A percentile compares a stretch with the other conserved stretches of the same genome.
phyloP scores from a whole-genome alignment of 2,888 invertebrate species.

The Luperina nickerlii region DNA sequence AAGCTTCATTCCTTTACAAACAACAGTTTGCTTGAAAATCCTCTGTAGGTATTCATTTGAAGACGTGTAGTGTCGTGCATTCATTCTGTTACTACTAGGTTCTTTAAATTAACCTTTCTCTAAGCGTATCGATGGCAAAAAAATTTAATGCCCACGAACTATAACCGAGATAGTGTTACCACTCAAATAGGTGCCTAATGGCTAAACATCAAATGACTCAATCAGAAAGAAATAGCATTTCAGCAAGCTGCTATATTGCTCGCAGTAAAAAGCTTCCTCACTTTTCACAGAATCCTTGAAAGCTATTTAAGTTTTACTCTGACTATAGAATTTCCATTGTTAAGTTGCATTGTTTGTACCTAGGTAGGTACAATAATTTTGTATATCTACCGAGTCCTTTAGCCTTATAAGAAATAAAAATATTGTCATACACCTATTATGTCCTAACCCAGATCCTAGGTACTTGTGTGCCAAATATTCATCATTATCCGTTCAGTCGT shows the following conservation, averaged over 20 bases:
- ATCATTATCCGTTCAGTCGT: too few species aligned
- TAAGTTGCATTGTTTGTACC: not conserved
- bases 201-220: not conserved
- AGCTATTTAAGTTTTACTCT: slow-evolving; percentile 15
- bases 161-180: too few species aligned
- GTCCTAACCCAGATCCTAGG: too few species aligned
- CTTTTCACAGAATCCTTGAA: slow-evolving; percentile 13
- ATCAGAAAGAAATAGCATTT: slow-evolving; percentile 2
- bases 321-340: slow-evolving; percentile 23
- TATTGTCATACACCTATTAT: too few species aligned
- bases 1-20: not conserved
- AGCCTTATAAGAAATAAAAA: too few species aligned
- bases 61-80: not conserved
- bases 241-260: not conserved
- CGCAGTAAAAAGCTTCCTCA: slow-evolving; percentile 2
- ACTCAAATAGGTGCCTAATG: not conserved
- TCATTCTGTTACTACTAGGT: not conserved
- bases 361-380: slow-evolving; percentile 6
- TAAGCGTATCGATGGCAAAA: not conserved
- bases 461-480: too few species aligned
- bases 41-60: not conserved
- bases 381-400: too few species aligned
- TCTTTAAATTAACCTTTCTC: not conserved
- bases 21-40: not conserved
- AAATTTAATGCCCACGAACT: too few species aligned